A percentile compares a stretch with the other conserved stretches of the same genome.
phyloP scores from a whole-genome alignment of 2,113 vertebrate genomes.

The Prionailurus bengalensis region DNA sequence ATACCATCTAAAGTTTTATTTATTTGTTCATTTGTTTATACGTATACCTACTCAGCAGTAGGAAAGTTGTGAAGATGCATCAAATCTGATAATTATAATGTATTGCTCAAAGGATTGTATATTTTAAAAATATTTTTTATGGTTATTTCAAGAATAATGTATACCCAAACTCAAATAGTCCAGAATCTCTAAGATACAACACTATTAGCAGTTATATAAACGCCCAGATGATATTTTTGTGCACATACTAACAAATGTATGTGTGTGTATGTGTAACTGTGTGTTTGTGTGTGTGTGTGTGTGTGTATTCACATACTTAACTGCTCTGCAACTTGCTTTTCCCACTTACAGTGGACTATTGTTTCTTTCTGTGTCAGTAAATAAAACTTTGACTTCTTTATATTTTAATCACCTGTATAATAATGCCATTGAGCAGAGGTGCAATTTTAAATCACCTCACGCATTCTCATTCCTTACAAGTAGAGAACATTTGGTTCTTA shows the following conservation, averaged over 20 bases:
- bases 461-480: neutral
- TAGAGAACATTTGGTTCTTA: neutral
- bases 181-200: neutral
- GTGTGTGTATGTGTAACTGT: neutral
- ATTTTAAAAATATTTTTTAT: slow-evolving; percentile 4
- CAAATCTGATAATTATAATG: neutral
- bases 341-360: neutral
- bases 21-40: neutral
- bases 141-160: slow-evolving; percentile 27
- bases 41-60: neutral
- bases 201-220: neutral
- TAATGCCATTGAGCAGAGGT: neutral
- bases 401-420: neutral
- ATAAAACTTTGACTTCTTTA: neutral
- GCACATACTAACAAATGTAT: neutral
- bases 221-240: neutral
- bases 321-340: neutral
- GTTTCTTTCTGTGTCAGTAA: neutral
- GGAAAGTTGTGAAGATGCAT: neutral
- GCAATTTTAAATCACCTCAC: neutral
- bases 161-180: neutral
- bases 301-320: neutral
- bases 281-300: neutral
- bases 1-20: neutral
- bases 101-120: neutral